A percentile compares a stretch with the other conserved stretches of the same genome.
Conservation (phyloP, 2,888 invertebrate genomes). For the Thyatira batis region DNA sequence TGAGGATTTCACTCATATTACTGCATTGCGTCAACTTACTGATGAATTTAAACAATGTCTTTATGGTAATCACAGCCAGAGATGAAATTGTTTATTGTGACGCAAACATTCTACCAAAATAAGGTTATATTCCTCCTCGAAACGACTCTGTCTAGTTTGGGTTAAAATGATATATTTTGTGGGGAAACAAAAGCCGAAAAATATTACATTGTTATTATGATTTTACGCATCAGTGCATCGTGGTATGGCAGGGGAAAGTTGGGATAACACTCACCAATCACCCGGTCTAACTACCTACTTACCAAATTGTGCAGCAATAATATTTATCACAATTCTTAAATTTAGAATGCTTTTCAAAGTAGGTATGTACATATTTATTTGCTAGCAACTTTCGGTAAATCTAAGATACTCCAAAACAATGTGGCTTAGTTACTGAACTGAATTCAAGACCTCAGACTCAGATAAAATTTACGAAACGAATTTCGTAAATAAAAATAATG, state of each 20-base stretch:
- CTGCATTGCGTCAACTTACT: constrained; percentile 19
- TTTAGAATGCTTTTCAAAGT: too few relatives aligned
- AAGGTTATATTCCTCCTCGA: not conserved
- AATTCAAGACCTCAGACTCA: too few relatives aligned
- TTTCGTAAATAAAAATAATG: too few relatives aligned
- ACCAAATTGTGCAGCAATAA: not conserved
- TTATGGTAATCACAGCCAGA: not conserved
- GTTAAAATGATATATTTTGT: too few relatives aligned
- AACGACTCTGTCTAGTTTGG: not conserved
- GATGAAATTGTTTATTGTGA: not conserved
- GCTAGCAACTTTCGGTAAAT: too few relatives aligned
- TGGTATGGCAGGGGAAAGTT: not conserved
- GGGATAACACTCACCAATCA: not conserved
- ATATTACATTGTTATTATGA: not conserved
- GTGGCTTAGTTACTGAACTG: too few relatives aligned
- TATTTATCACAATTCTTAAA: not conserved
- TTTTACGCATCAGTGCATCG: not conserved
- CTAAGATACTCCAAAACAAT: too few relatives aligned
- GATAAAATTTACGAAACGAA: too few relatives aligned
- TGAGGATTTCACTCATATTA: constrained; percentile 13
- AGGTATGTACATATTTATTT: too few relatives aligned
- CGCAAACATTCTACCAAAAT: not conserved
- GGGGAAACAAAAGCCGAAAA: not conserved
- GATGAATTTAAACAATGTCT: constrained; percentile 4
- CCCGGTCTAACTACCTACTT: not conserved